Evolutionary conservation across 1,140 invertebrate genomes (phyloP), one percentile per base, ranked within the genome.

Genomic region (Neomicropteryx cornuta): DNA sequence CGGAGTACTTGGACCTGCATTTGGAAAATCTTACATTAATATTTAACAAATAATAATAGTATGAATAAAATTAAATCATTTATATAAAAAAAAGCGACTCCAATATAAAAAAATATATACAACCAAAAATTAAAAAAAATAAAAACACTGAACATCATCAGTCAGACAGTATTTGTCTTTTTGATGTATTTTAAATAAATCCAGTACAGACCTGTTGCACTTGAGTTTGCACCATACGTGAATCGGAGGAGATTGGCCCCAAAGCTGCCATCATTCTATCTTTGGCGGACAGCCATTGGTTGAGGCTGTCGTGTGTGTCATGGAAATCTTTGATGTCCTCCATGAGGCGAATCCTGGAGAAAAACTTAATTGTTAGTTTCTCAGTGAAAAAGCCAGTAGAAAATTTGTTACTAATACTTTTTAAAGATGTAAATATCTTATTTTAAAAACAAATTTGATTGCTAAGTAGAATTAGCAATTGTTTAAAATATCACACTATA

Each of bases 221-320:
- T 71, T 97, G 93, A 42, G 86, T 91, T 46, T 91, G 86, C 1
- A 96, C 88, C 79, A 96, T 88, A 31, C 90, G 71, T 1, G 91
- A 88, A 56, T 97, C 92, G 1, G 88, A 87, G 0, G 90, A 92
- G 47, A 97, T 92, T 1, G 93, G 92, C 18, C 93, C 92, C 0
- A 97, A 69, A 0, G 93, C 92, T 2, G 81, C 81, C 56, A 97
- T 73, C 91, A 97, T 96, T 45, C 88, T 83, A 46, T 96, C 92
- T 61, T 97, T 97, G 39, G 90, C 84, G 20, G 74, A 75, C 8
- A 97, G 66, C 92, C 92, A 97, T 13, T 76, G 79, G 13, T 79
- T 75, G 5, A 97, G 68, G 38, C 81, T 82, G 44, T 89, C 87
- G 52, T 92, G 81, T 0, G 83, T 83, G 52, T 95, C 91, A 36